Percentiles rank a stretch among this genome's conserved stretches.
These are phyloP conservation scores for Picus viridis DNA, from an alignment of 2,797 vertebrate genomes.

Conservation along the genomic window DNA sequence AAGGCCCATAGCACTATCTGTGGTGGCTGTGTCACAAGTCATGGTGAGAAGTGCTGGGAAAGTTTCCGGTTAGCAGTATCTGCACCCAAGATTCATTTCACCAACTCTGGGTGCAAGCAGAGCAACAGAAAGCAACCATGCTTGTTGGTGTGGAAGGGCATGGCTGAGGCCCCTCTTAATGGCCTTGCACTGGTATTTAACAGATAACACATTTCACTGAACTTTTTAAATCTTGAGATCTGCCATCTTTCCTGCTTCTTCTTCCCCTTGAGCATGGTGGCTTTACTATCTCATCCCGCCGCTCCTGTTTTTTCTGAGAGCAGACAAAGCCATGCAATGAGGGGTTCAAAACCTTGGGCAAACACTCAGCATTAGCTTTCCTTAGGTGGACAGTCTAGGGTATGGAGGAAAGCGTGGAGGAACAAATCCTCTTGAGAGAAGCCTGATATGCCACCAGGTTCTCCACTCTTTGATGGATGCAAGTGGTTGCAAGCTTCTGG, in stretches of 20 bases:
- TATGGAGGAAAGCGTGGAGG: fast-evolving
- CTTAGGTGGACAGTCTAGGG: background rate
- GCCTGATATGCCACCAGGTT: background rate
- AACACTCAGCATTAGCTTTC: fast-evolving
- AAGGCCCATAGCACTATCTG: background rate
- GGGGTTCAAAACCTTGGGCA: background rate
- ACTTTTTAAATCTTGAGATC: fast-evolving
- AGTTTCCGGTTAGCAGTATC: background rate
- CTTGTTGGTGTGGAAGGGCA: background rate
- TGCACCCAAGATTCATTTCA: fast-evolving
- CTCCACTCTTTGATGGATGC: background rate
- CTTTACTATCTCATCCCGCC: background rate
- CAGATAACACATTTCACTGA: fast-evolving
- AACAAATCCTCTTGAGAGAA: fast-evolving
- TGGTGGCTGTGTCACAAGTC: background rate
- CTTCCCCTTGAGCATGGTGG: background rate
- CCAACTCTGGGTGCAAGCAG: background rate
- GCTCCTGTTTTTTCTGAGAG: background rate
- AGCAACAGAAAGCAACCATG: background rate
- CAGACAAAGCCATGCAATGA: fast-evolving
- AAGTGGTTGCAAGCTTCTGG: background rate
- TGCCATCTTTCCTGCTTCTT: background rate
- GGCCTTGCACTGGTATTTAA: background rate
- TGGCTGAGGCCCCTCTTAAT: background rate
- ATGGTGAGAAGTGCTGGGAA: background rate